A percentile compares a stretch with the other conserved stretches of the same genome.
Evolutionary conservation across 2,888 invertebrate genomes (phyloP).

Genomic region (Empis livida): DNA sequence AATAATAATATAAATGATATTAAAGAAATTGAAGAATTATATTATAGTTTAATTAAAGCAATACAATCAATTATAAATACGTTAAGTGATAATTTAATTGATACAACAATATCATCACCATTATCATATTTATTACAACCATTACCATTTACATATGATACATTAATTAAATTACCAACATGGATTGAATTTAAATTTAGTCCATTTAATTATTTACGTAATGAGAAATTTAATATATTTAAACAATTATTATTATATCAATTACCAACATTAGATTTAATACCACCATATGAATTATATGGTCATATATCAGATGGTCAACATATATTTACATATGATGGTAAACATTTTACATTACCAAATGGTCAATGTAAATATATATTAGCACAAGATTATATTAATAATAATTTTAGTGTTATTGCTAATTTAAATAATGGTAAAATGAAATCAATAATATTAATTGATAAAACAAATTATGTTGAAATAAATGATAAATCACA

Average conservation of each 20-base stretch:
- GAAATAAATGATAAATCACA: constrained; percentile 52
- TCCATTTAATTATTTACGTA: constrained; percentile 43
- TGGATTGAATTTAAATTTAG: constrained; percentile 47
- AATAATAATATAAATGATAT: constrained; percentile 46
- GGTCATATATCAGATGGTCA: constrained; percentile 66
- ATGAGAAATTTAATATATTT: constrained; percentile 46
- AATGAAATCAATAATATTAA: constrained; percentile 52
- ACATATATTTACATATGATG: constrained; percentile 82
- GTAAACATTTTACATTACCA: constrained; percentile 63
- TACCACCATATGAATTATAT: constrained; percentile 53
- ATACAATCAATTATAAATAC: constrained; percentile 36
- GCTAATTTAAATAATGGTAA: constrained; percentile 57
- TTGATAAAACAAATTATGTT: constrained; percentile 49
- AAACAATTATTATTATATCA: constrained; percentile 28
- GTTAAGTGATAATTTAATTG: constrained; percentile 8
- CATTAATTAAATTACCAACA: constrained; percentile 40
- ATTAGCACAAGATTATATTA: constrained; percentile 67
- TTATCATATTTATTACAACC: constrained; percentile 1
- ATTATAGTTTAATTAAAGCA: constrained; percentile 42
- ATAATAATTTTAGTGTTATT: constrained; percentile 74
- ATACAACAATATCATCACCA: constrained; percentile 6
- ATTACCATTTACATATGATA: constrained; percentile 32
- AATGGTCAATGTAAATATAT: constrained; percentile 69
- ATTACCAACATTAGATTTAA: constrained; percentile 45
- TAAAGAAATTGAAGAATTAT: constrained; percentile 48